phyloP scores from a whole-genome alignment of 92 coral and sea anemone genomes.

The Actinernus sp. region DNA sequence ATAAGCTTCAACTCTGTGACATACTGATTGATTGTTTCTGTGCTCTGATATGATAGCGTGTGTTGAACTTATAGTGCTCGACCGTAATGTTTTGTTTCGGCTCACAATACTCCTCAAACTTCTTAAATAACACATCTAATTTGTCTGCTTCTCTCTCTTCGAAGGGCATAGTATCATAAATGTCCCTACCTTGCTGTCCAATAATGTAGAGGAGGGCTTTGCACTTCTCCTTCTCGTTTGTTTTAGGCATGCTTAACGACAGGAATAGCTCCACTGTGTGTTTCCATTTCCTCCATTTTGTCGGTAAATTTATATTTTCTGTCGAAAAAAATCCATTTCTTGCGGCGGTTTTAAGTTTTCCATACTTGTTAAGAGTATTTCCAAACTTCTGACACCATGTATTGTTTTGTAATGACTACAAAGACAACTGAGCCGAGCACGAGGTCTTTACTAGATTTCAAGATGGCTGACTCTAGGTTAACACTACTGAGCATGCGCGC shows the following conservation, averaged over 20 bases:
- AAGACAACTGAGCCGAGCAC: too few species aligned
- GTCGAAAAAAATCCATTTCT: conserved; percentile 15
- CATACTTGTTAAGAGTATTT: too few species aligned
- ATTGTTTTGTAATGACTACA: too few species aligned
- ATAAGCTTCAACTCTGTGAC: too few species aligned
- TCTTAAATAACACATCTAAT: neutral
- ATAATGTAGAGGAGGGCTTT: conserved; percentile 19
- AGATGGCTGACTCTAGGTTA: neutral
- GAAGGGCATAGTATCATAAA: conserved; percentile 22
- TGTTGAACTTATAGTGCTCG: too few species aligned
- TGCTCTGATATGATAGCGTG: too few species aligned
- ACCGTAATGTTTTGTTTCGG: too few species aligned
- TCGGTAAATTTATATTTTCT: conserved; percentile 6
- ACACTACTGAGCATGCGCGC: neutral
- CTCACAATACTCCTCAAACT: too few species aligned
- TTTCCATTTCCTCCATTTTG: conserved; percentile 22
- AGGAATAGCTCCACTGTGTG: conserved; percentile 29
- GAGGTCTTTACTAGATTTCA: neutral
- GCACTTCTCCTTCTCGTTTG: conserved; percentile 12
- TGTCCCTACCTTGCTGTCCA: conserved; percentile 48
- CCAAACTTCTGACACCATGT: conserved; percentile 26
- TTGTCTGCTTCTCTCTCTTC: neutral
- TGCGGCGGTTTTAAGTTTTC: conserved; percentile 12
- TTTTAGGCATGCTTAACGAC: conserved; percentile 12
- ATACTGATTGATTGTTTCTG: too few species aligned